Evolutionary conservation across 1,140 invertebrate genomes (phyloP), one percentile per base, ranked within the genome.

Genomic region (Neuroterus valhalla): DNA sequence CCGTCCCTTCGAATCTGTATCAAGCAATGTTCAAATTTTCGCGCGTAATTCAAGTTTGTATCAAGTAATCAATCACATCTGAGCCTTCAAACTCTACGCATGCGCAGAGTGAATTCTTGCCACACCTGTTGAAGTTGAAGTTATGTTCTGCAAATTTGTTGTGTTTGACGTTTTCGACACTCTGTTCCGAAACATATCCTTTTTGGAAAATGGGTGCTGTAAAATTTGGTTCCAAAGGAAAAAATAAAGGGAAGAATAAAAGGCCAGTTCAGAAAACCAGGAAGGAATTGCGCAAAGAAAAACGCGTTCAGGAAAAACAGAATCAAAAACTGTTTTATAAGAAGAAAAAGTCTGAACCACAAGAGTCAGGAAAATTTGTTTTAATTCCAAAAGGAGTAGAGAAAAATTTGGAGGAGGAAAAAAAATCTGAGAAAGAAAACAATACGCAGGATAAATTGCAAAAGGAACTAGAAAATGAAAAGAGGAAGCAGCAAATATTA

Each of bases 401-500:
- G 78, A 52, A 81, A 81, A 21, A 21, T 48, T 12, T 2, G 14
- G 23, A 48, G 43, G 26, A 21, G 48, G 46, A 71, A 43, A 45
- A 66, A 31, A 69, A 44, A 26, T 19, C 68, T 26, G 1, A 50
- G 6, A 52, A 77, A 3, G 15, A 71, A 23, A 38, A 46, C 43
- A 21, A 19, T 72, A 46, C 70, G 17, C 50, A 70, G 43, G 78
- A 74, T 14, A 74, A 79, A 74, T 71, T 44, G 66, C 52, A 77
- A 31, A 52, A 50, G 8, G 12, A 76, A 43, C 69, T 81, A 23
- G 2, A 69, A 71, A 72, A 73, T 17, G 72, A 84, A 70, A 68
- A 76, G 74, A 52, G 77, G 89, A 83, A 83, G 77, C 70, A 83
- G n/a, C 52, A 76, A 62, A 76, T 87, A 72, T 80, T 75, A 42